phyloP scores from a whole-genome alignment of 2,113 vertebrate genomes.

The Calypte anna region DNA sequence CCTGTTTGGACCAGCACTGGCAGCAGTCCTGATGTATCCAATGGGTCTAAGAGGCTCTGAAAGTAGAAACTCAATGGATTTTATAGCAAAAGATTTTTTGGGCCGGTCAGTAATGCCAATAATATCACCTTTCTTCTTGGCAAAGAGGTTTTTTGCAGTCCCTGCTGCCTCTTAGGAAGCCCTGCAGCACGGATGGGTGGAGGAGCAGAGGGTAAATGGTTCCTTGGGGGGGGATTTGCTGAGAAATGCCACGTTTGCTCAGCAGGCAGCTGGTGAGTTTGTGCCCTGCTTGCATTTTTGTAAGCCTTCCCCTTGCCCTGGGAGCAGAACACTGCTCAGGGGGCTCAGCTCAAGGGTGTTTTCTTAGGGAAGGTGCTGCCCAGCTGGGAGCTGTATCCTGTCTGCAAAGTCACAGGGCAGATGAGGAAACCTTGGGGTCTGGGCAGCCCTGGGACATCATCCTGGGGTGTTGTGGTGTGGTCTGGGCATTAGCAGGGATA shows the following conservation, averaged over 20 bases:
- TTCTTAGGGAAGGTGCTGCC: not conserved
- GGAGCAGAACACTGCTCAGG: accelerated
- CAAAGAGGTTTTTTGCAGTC: not conserved
- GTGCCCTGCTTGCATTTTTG: not conserved
- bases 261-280: not conserved
- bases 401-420: not conserved
- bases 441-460: not conserved
- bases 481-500: not conserved
- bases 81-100: not conserved
- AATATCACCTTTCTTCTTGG: not conserved
- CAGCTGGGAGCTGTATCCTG: not conserved
- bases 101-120: not conserved
- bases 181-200: not conserved
- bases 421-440: not conserved
- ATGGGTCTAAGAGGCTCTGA: not conserved
- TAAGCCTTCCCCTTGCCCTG: not conserved
- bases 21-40: not conserved
- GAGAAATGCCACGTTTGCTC: not conserved
- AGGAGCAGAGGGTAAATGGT: not conserved
- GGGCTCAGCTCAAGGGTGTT: not conserved
- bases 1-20: not conserved
- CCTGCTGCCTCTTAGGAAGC: not conserved
- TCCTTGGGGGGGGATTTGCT: not conserved
- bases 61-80: not conserved
- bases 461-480: accelerated